A percentile compares a stretch with the other conserved stretches of the same genome.
Conservation (phyloP, 2,113 vertebrate species). For the Phalacrocorax carbo region DNA sequence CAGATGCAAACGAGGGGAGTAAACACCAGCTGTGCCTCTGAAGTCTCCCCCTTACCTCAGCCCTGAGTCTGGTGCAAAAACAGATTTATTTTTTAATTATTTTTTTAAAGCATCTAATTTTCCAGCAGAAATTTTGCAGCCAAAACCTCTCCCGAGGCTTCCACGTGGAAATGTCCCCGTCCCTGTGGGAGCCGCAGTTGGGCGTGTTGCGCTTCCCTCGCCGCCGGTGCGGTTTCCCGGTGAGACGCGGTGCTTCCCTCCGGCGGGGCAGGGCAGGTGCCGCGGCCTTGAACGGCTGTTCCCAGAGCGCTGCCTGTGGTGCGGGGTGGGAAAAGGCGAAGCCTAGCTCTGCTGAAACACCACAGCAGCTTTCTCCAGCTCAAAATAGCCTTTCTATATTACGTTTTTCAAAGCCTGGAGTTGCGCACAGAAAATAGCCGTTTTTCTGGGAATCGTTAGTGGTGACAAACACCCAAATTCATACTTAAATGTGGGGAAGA, state of each 20-base stretch:
- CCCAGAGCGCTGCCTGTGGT: neutral
- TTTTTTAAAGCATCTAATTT: neutral
- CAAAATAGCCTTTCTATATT: neutral
- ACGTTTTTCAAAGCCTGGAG: neutral
- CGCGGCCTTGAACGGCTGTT: neutral
- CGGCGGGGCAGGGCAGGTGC: neutral
- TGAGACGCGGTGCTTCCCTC: neutral
- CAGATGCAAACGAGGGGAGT: neutral
- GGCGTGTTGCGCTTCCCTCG: neutral
- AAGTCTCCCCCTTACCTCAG: neutral
- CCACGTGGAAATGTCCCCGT: neutral
- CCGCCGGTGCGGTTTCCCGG: neutral
- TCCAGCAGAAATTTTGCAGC: neutral
- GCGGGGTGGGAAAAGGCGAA: neutral
- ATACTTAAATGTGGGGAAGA: neutral
- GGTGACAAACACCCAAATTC: neutral
- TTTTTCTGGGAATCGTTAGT: neutral
- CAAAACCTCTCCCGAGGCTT: neutral
- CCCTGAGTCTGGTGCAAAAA: neutral
- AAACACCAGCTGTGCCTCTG: neutral
- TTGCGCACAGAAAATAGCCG: fast-evolving
- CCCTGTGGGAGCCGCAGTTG: neutral
- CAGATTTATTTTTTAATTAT: neutral
- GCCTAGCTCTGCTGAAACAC: neutral
- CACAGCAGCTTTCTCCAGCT: neutral